Evolutionary conservation across 2,113 vertebrate genomes (phyloP).

Genomic region (Tenrec ecaudatus): DNA sequence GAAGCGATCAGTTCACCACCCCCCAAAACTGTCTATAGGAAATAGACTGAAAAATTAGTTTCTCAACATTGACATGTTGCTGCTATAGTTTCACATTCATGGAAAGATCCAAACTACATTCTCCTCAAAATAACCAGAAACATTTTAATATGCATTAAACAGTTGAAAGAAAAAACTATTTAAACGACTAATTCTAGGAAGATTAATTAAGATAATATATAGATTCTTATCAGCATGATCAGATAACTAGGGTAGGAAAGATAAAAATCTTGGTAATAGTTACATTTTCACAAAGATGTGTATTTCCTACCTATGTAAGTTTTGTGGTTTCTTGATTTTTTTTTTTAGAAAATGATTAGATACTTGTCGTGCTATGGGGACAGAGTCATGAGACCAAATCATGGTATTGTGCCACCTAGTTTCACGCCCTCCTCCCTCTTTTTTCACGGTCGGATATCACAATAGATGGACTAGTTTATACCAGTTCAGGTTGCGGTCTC

Average conservation of each 20-base stretch:
- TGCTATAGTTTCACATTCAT: conserved; percentile 53
- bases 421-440: not conserved
- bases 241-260: not conserved
- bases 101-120: conserved; percentile 22
- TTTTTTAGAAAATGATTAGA: not conserved
- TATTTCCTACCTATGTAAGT: not conserved
- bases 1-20: conserved; percentile 80
- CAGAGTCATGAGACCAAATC: not conserved
- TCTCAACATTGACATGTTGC: conserved; percentile 79
- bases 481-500: not conserved
- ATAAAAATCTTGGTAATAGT: not conserved
- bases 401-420: not conserved
- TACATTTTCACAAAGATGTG: not conserved
- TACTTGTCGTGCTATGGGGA: not conserved
- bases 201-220: not conserved
- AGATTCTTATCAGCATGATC: not conserved
- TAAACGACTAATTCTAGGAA: not conserved
- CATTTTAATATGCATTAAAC: not conserved
- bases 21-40: conserved; percentile 76
- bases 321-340: not conserved
- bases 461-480: not conserved
- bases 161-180: not conserved
- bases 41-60: conserved; percentile 87
- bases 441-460: not conserved
- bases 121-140: not conserved